A percentile compares a stretch with the other conserved stretches of the same genome.
phyloP scores from a whole-genome alignment of 2,888 invertebrate species.

The Scaptomyza cyrtandrae region DNA sequence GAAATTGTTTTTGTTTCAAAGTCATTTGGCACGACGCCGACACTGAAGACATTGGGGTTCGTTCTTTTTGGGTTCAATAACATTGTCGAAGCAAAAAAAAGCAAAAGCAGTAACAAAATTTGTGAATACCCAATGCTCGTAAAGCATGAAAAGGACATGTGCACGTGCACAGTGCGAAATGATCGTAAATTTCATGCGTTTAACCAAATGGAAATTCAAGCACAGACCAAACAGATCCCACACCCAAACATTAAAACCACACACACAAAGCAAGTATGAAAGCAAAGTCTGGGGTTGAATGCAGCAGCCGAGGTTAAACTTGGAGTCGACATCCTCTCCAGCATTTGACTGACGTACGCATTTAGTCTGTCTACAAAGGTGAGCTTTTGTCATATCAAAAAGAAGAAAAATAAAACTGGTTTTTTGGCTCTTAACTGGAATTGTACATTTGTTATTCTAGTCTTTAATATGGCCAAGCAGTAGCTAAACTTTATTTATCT shows the following conservation, averaged over 20 bases:
- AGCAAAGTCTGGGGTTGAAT: constrained; percentile 29
- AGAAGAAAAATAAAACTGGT: constrained; percentile 45
- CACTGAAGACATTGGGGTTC: constrained; percentile 31
- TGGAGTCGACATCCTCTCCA: constrained; percentile 1
- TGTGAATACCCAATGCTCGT: constrained; percentile 49
- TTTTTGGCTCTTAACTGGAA: constrained; percentile 51
- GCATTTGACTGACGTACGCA: constrained; percentile 26
- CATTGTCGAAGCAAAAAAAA: constrained; percentile 39
- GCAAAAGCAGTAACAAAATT: constrained; percentile 15
- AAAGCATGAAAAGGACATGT: constrained; percentile 64
- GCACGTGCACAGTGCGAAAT: constrained; percentile 63
- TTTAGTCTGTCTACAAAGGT: constrained; percentile 33
- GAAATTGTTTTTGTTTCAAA: constrained; percentile 64
- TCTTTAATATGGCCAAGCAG: constrained; percentile 30
- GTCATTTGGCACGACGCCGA: constrained; percentile 60
- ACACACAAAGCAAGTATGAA: neutral
- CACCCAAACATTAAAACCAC: neutral
- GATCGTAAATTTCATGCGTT: constrained; percentile 70
- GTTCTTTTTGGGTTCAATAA: constrained; percentile 61
- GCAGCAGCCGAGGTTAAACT: constrained; percentile 11
- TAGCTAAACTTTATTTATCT: constrained; percentile 49
- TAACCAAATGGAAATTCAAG: constrained; percentile 69
- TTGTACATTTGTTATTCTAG: constrained; percentile 19
- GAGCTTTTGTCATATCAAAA: constrained; percentile 42
- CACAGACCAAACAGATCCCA: constrained; percentile 14